phyloP scores from a whole-genome alignment of 2,113 vertebrate genomes.

The Vombatus ursinus region DNA sequence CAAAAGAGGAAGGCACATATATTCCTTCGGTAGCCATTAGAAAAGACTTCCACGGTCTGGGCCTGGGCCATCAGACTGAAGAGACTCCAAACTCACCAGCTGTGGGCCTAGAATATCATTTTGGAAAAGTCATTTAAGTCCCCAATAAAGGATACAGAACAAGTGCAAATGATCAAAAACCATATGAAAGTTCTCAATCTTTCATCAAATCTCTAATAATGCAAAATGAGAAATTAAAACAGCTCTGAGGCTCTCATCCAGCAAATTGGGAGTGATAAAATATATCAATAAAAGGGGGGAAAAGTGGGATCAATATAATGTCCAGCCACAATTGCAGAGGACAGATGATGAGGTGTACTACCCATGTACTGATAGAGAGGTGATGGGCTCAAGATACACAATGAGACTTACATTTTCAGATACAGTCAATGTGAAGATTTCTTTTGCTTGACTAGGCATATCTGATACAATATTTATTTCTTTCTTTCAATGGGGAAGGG shows the following conservation, averaged over 20 bases:
- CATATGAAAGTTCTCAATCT: neutral
- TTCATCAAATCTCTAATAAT: neutral
- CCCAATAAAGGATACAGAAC: too few relatives aligned
- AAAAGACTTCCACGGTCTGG: neutral
- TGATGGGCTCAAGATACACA: too few relatives aligned
- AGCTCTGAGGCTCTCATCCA: neutral
- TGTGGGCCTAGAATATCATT: neutral
- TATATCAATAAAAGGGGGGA: neutral
- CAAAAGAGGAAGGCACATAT: neutral
- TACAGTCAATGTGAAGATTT: neutral
- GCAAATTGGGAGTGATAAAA: neutral
- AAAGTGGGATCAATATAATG: too few relatives aligned
- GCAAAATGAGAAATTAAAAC: neutral
- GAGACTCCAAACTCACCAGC: neutral
- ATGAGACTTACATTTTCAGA: too few relatives aligned
- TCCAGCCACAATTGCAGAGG: neutral
- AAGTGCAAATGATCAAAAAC: too few relatives aligned
- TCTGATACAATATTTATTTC: neutral
- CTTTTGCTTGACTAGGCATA: neutral
- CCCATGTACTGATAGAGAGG: neutral
- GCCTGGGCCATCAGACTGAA: neutral
- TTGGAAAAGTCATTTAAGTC: neutral
- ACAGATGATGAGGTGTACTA: neutral
- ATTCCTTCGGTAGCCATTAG: neutral
- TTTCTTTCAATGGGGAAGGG: neutral